Evolutionary conservation across 2,888 invertebrate species (phyloP).

Genomic region (Silvanus unidentatus): DNA sequence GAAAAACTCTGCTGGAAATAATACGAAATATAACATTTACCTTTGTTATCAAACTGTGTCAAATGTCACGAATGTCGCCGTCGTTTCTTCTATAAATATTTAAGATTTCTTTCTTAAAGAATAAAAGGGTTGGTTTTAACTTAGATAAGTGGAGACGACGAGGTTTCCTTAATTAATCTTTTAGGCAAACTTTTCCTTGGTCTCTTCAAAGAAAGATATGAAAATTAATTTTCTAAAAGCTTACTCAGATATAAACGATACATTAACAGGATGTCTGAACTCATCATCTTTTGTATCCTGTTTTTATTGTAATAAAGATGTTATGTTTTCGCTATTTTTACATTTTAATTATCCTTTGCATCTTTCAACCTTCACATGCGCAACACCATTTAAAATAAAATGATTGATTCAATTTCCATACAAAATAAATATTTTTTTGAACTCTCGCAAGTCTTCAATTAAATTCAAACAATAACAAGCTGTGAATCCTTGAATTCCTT

Average conservation of each 20-base stretch:
- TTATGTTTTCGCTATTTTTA: not conserved
- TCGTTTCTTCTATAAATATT: not conserved
- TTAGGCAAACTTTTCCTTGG: constrained; percentile 28
- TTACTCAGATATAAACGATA: constrained; percentile 17
- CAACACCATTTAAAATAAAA: too few relatives aligned
- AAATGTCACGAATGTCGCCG: constrained; percentile 2
- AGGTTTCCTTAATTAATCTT: constrained; percentile 34
- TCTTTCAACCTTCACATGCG: too few relatives aligned
- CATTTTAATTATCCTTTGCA: not conserved
- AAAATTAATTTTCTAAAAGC: constrained; percentile 34
- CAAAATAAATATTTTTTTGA: too few relatives aligned
- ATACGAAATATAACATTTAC: not conserved
- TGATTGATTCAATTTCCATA: too few relatives aligned
- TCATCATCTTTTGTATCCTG: constrained; percentile 1
- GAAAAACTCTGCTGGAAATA: too few relatives aligned
- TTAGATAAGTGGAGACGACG: constrained; percentile 26
- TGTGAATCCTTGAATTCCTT: too few relatives aligned
- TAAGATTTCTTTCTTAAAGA: constrained; percentile 5
- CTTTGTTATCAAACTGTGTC: constrained; percentile 8
- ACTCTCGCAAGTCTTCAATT: too few relatives aligned
- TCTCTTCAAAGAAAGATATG: constrained; percentile 32
- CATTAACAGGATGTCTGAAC: constrained; percentile 7
- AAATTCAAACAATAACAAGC: too few relatives aligned
- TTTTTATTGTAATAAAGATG: not conserved
- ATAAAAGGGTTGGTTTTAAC: constrained; percentile 11